Base-by-base conservation (phyloP, 2,797 vertebrate species). In the Gobionotothen gibberifrons region DNA sequence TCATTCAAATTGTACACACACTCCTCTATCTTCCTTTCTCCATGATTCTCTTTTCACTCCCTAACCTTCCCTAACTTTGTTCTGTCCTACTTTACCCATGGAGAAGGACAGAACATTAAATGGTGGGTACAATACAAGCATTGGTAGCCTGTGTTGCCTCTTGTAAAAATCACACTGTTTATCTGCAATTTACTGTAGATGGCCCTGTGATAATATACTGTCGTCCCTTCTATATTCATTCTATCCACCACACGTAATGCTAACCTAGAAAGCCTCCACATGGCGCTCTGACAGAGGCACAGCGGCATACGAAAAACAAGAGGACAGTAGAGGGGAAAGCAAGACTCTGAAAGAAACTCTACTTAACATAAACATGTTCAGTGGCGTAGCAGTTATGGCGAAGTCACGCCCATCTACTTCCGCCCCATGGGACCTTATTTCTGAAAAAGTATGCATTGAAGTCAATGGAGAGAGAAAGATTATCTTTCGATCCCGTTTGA, bases 301-400 rank as follows among this genome's bases (percentile, higher is more conserved):
- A 39, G 22, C 10, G 5, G n/a, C 61, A 55, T 22, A 53, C 46
- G 78, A 42, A 55, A 55, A 22, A 36, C 61, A 40, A 69, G 48
- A 46, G 16, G 0, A 42, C 39, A 52, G 36, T 12, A 59, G 55
- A 70, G 60, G 69, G 69, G 58, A 79, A 61, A 78, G 39, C 13
- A 75, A n/a, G 42, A 54, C 40, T 74, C 22, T 21, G 7, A 72
- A 76, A 64, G 36, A 68, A 63, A 44, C 26, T 59, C n/a, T n/a
- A 42, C 17, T 47, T 8, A 39, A 72, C 60, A 69, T 69, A 21
- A 74, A 43, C 0, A 55, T 3, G 29, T 67, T 70, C 47, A 46
- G 9, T 9, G 17, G 26, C 46, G 29, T 15, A 16, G 21, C 39
- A 63, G 65, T 48, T 69, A 32, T n/a, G n/a, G n/a, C n/a, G n/a